phyloP scores from a whole-genome alignment of 2,113 vertebrate genomes.

The Pseudonaja textilis region DNA sequence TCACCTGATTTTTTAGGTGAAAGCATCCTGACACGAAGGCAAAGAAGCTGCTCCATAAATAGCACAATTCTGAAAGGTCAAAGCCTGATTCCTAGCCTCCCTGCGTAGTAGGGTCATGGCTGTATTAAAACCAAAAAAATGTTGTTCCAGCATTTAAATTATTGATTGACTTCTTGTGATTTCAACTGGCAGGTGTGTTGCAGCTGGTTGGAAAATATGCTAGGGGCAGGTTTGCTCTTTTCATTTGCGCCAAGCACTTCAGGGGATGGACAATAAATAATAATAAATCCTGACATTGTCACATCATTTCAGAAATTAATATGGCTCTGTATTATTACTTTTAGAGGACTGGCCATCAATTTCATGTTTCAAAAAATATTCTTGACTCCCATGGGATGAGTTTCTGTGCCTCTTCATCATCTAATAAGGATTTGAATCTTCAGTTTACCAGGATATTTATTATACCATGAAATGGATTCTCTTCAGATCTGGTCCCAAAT shows the following conservation, averaged over 20 bases:
- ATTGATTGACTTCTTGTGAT: constrained; percentile 3
- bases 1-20: not conserved
- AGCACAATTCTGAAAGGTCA: constrained; percentile 18
- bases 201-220: not conserved
- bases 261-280: not conserved
- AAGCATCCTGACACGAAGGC: not conserved
- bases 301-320: not conserved
- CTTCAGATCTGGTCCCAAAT: not conserved
- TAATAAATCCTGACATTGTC: not conserved
- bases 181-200: not conserved
- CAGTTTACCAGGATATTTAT: not conserved
- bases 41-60: not conserved
- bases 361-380: not conserved
- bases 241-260: not conserved
- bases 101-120: constrained; percentile 31
- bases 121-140: constrained; percentile 9
- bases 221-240: not conserved
- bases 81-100: constrained; percentile 42
- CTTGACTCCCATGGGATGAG: too few species aligned
- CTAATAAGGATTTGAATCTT: not conserved
- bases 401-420: not conserved
- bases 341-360: not conserved
- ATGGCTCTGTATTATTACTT: not conserved
- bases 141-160: constrained; percentile 53
- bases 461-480: not conserved